Evolutionary conservation across 1,140 invertebrate species (phyloP), one percentile per base, ranked within the genome.

Genomic region (Bilobella aurantiaca): DNA sequence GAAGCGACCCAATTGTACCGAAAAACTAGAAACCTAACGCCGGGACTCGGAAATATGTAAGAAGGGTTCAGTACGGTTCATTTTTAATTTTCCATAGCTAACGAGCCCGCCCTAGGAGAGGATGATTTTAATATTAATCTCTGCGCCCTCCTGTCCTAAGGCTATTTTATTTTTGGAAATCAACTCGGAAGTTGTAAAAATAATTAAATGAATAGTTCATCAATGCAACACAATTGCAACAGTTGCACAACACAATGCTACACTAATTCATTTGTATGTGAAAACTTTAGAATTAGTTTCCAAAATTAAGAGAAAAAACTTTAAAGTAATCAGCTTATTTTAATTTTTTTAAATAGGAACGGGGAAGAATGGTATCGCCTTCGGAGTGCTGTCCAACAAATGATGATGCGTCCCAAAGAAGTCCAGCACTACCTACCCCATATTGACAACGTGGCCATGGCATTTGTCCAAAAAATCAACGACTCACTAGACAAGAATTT

Each of bases 11-110:
- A 80, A 70, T 62, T 77, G n/a, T 83, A 82, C 71, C 74, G 79
- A 67, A 71, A 78, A 69, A 75, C 78, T 72, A 77, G 75, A 34
- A 72, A 77, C 62, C 73, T 81, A 64, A 81, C 78, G 30, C 76
- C 75, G 8, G 84, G 84, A 23, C 74, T 85, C 3, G 82, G 82
- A 46, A 83, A 83, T 73, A 77, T 76, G 81, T 82, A 74, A 76
- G 53, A 56, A 32, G 27, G n/a, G n/a, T n/a, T n/a, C n/a, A n/a
- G n/a, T n/a, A n/a, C n/a, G n/a, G n/a, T n/a, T n/a, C n/a, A n/a
- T n/a, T n/a, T n/a, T n/a, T n/a, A n/a, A n/a, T n/a, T n/a, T n/a
- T n/a, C n/a, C n/a, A n/a, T n/a, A n/a, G n/a, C n/a, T n/a, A n/a
- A n/a, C n/a, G n/a, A n/a, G n/a, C n/a, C n/a, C n/a, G n/a, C n/a